These are phyloP conservation scores for Cheilosia pagana DNA, from an alignment of 2,888 invertebrate genomes.

Conservation along the genomic window DNA sequence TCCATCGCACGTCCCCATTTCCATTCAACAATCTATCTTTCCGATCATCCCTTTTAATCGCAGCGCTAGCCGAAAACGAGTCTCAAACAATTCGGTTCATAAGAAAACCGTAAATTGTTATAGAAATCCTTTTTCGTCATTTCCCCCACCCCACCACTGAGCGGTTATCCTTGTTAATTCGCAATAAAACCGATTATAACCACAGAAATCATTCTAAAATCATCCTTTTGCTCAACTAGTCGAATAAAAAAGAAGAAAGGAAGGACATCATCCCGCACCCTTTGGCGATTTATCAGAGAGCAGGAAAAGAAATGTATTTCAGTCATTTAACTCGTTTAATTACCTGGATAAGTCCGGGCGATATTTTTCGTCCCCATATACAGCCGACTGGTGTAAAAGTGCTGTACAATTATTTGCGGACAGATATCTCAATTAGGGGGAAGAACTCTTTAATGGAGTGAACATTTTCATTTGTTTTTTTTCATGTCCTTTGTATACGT, in stretches of 20 bases:
- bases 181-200: constrained; percentile 74
- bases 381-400: not conserved
- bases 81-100: constrained; percentile 41
- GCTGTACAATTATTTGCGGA: constrained; percentile 47
- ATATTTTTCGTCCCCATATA: constrained; percentile 16
- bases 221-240: constrained; percentile 49
- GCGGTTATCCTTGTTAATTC: constrained; percentile 63
- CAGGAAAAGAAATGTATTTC: constrained; percentile 42
- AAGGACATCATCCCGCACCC: constrained; percentile 66
- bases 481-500: constrained; percentile 21
- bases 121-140: constrained; percentile 56
- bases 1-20: constrained; percentile 19
- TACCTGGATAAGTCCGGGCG: constrained; percentile 58
- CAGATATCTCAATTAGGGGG: constrained; percentile 56
- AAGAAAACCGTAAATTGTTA: constrained; percentile 65
- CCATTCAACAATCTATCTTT: constrained; percentile 51
- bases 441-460: constrained; percentile 49
- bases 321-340: constrained; percentile 65
- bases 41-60: constrained; percentile 35
- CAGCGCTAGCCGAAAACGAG: not conserved
- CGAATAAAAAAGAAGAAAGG: constrained; percentile 36
- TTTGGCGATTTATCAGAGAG: constrained; percentile 58
- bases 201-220: constrained; percentile 65
- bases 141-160: not conserved
- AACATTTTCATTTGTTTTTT: constrained; percentile 15